A percentile compares a stretch with the other conserved stretches of the same genome.
Conservation (phyloP, 2,888 invertebrate genomes). For the Troglohyphantes excavatus region DNA sequence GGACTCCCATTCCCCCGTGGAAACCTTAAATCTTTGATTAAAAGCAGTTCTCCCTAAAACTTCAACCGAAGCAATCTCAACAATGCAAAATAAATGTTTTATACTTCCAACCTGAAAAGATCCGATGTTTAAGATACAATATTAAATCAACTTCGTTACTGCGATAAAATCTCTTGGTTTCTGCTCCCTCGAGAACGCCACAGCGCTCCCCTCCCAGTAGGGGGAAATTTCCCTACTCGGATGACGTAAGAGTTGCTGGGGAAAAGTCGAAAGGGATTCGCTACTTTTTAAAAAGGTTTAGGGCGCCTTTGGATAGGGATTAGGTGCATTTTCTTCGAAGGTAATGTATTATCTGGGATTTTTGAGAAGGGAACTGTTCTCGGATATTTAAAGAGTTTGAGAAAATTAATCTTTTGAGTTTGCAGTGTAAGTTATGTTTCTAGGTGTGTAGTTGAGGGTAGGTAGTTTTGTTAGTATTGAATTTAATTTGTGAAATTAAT, state of each 20-base stretch:
- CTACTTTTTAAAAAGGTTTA: not conserved
- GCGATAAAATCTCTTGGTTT: not conserved
- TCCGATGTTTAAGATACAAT: not conserved
- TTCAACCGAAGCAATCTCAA: not conserved
- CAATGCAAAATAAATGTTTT: slow-evolving; percentile 45
- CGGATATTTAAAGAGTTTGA: not conserved
- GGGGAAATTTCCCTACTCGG: not conserved
- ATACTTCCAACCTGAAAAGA: not conserved
- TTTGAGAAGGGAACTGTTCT: not conserved
- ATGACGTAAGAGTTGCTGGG: not conserved
- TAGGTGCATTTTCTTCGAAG: not conserved
- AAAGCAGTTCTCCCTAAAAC: not conserved
- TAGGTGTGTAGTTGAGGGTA: no score
- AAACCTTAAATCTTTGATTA: slow-evolving; percentile 1
- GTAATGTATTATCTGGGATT: not conserved
- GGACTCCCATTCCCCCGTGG: not conserved
- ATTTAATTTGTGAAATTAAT: no score
- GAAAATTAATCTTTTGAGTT: not conserved
- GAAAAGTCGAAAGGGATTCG: not conserved
- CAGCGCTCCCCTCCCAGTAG: not conserved
- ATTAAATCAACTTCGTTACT: slow-evolving; percentile 37
- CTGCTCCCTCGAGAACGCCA: not conserved
- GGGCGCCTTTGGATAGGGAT: not conserved
- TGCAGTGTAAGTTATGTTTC: no score
- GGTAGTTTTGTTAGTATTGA: no score